A percentile compares a stretch with the other conserved stretches of the same genome.
phyloP scores from a whole-genome alignment of 2,888 invertebrate species.

The Psylliodes chrysocephalus region DNA sequence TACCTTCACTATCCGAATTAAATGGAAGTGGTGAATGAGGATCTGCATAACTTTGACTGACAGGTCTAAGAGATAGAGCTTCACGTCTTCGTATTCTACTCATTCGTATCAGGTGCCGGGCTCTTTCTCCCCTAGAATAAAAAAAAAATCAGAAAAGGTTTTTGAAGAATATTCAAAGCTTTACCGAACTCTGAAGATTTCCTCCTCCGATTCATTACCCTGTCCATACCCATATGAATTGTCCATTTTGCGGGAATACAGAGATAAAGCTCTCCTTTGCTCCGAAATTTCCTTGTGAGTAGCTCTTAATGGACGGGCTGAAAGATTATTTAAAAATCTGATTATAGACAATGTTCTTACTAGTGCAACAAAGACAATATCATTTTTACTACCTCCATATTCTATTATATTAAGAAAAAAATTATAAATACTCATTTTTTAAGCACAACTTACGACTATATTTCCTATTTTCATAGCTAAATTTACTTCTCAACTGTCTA shows the following conservation, averaged over 20 bases:
- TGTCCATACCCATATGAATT: conserved; percentile 55
- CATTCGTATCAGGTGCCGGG: conserved; percentile 51
- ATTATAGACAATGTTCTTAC: too few species aligned
- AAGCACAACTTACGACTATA: conserved; percentile 50
- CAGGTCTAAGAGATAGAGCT: conserved; percentile 61
- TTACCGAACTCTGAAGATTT: conserved; percentile 53
- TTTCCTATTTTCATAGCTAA: conserved; percentile 54
- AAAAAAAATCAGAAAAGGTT: conserved; percentile 14
- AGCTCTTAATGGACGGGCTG: conserved; percentile 51
- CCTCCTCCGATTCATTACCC: conserved; percentile 57
- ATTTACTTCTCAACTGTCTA: conserved; percentile 53
- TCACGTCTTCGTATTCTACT: conserved; percentile 57
- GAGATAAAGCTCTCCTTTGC: conserved; percentile 52
- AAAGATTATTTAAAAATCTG: conserved; percentile 25
- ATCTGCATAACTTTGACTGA: conserved; percentile 61
- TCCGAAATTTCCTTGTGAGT: conserved; percentile 52
- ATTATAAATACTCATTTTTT: too few species aligned
- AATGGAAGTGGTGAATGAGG: conserved; percentile 58
- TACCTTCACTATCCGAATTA: conserved; percentile 57
- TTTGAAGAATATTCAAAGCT: conserved; percentile 2
- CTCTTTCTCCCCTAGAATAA: conserved; percentile 46
- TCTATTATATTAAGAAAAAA: too few species aligned
- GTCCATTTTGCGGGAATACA: conserved; percentile 59
- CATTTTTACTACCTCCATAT: too few species aligned
- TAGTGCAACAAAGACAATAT: too few species aligned